Percentiles rank a stretch among this genome's conserved stretches.
Conservation (phyloP, 2,113 vertebrate genomes). For the Cnemophilus loriae region DNA sequence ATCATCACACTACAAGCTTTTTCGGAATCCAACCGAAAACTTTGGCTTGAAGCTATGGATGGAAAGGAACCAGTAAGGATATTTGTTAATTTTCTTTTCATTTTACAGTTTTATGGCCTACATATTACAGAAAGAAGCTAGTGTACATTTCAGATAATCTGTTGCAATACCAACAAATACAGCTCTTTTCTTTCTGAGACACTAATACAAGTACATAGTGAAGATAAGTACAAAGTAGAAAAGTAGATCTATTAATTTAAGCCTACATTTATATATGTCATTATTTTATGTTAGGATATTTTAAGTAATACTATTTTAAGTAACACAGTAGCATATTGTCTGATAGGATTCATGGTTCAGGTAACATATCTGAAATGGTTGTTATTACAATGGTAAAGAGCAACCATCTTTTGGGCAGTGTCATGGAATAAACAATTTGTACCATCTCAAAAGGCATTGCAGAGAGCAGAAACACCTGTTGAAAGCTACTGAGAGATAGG, state of each 20-base stretch:
- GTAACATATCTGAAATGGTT: not conserved
- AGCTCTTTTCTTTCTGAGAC: not conserved
- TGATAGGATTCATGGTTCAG: not conserved
- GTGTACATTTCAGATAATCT: not conserved
- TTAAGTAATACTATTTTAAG: not conserved
- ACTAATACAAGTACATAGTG: not conserved
- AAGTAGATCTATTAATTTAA: not conserved
- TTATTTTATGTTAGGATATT: not conserved
- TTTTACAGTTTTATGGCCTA: not conserved
- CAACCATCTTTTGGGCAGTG: not conserved
- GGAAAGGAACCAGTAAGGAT: conserved; percentile 94
- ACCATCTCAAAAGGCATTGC: not conserved
- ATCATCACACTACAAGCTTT: conserved; percentile 93
- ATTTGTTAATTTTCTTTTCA: not conserved
- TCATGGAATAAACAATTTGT: not conserved
- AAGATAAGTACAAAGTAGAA: not conserved
- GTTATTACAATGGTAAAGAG: not conserved
- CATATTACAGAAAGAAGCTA: not conserved
- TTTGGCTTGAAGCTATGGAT: conserved; percentile 98
- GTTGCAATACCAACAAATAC: not conserved
- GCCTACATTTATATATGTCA: not conserved
- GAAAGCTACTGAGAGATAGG: not conserved
- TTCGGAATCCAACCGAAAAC: conserved; percentile 91
- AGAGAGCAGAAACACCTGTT: not conserved
- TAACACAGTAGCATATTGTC: not conserved